Percentiles rank a stretch among this genome's conserved stretches.
These are phyloP conservation scores for Zaprionus inermis DNA, from an alignment of 1,140 invertebrate species.

Conservation along the genomic window DNA sequence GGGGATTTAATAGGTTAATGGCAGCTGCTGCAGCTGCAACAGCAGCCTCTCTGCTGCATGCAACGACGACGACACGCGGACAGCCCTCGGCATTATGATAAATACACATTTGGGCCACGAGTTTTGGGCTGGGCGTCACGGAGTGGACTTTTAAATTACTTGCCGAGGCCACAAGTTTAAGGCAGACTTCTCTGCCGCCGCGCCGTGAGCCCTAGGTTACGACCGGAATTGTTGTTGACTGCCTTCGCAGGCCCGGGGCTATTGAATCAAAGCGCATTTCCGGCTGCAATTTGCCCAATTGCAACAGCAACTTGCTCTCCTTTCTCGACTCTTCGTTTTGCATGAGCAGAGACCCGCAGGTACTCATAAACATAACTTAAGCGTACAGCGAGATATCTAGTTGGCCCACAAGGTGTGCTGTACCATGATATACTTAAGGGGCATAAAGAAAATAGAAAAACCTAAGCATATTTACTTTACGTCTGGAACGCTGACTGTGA, in stretches of 20 bases:
- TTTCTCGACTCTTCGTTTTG: constrained; percentile 56
- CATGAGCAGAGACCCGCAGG: constrained; percentile 49
- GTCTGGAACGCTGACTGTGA: no score
- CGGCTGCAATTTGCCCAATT: constrained; percentile 76
- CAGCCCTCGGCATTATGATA: constrained; percentile 74
- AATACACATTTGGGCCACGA: constrained; percentile 71
- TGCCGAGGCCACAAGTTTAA: constrained; percentile 54
- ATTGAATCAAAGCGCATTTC: constrained; percentile 77
- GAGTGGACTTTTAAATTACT: constrained; percentile 76
- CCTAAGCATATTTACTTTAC: no score
- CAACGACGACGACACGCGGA: no score
- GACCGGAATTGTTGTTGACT: constrained; percentile 10
- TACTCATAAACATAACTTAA: constrained; percentile 26
- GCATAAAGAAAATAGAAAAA: no score
- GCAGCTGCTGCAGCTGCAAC: constrained; percentile 38
- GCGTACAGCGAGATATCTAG: background rate
- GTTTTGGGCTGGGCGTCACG: background rate
- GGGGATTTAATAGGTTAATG: constrained; percentile 76
- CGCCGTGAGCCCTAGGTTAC: constrained; percentile 11
- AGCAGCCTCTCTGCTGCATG: no score
- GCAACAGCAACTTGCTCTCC: constrained; percentile 43
- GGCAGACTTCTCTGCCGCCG: background rate
- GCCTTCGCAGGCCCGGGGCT: constrained; percentile 38
- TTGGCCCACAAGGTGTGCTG: background rate
- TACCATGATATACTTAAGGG: no score